Conservation (phyloP, 2,797 vertebrate genomes). For the Epinephelus awoara region DNA sequence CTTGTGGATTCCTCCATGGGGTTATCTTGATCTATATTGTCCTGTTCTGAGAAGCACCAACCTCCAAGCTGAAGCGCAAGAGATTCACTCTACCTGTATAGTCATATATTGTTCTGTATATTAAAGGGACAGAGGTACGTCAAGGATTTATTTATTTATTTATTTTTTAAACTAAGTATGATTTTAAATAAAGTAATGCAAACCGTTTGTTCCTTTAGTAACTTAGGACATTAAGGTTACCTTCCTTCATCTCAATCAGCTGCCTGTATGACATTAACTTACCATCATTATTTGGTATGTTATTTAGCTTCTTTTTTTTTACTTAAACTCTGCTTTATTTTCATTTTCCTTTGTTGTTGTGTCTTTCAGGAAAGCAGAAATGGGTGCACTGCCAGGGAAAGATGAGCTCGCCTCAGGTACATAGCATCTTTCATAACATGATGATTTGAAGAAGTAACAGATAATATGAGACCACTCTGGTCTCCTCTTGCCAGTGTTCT, state of each 20-base stretch:
- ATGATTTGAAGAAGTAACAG: background rate
- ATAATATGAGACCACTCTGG: background rate
- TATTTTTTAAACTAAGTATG: background rate
- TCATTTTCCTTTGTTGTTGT: slow-evolving; percentile 7
- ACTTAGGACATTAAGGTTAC: background rate
- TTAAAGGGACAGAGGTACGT: too few relatives aligned
- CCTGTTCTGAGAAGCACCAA: too few relatives aligned
- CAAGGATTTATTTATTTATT: background rate
- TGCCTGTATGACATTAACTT: background rate
- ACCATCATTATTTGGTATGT: background rate
- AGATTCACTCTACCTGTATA: too few relatives aligned
- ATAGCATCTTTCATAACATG: background rate
- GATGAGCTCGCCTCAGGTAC: slow-evolving; percentile 64
- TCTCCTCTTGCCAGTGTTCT: background rate
- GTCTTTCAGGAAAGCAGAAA: slow-evolving; percentile 71
- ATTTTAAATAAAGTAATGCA: background rate
- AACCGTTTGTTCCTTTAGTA: background rate
- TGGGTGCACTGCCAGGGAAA: slow-evolving; percentile 71
- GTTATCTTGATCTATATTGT: too few relatives aligned
- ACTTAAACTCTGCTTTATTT: background rate
- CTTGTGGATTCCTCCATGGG: too few relatives aligned
- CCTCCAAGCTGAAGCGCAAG: too few relatives aligned
- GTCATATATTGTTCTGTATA: too few relatives aligned
- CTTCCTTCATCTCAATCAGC: background rate
- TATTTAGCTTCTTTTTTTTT: background rate